These are phyloP conservation scores for Agonopterix alstromeriana DNA, from an alignment of 2,888 invertebrate genomes.

Conservation along the genomic window DNA sequence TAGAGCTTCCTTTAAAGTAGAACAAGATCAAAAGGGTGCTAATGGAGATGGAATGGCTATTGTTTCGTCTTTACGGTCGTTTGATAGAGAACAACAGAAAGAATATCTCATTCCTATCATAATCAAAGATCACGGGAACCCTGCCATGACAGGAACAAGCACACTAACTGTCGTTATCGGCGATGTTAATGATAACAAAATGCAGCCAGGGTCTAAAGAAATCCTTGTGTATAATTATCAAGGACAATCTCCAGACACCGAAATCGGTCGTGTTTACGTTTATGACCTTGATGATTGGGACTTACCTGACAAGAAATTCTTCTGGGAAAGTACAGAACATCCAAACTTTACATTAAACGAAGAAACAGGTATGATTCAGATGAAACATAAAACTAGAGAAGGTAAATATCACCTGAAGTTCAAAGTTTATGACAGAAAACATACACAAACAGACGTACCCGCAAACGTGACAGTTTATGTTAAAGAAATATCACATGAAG, in stretches of 20 bases:
- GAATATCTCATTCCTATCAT: slow-evolving; percentile 98
- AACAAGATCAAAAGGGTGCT: slow-evolving; percentile 97
- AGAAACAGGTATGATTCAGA: slow-evolving; percentile 96
- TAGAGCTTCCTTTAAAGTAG: slow-evolving; percentile 95
- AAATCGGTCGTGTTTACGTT: slow-evolving; percentile 96
- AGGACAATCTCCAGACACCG: slow-evolving; percentile 92
- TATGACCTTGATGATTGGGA: slow-evolving; percentile 99
- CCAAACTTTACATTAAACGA: slow-evolving; percentile 92
- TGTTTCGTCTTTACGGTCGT: slow-evolving; percentile 93
- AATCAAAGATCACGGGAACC: slow-evolving; percentile 97
- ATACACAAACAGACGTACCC: slow-evolving; percentile 95
- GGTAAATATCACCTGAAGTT: slow-evolving; percentile 89
- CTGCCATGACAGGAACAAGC: slow-evolving; percentile 97
- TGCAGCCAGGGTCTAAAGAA: slow-evolving; percentile 98
- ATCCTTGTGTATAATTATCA: slow-evolving; percentile 98
- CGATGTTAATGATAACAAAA: slow-evolving; percentile 98
- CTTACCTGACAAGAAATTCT: slow-evolving; percentile 97
- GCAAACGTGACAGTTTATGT: slow-evolving; percentile 98
- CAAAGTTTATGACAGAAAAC: slow-evolving; percentile 95
- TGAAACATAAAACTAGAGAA: slow-evolving; percentile 94
- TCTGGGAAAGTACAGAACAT: slow-evolving; percentile 93
- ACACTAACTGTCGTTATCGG: slow-evolving; percentile 97
- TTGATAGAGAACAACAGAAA: slow-evolving; percentile 97
- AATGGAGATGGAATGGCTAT: slow-evolving; percentile 99
- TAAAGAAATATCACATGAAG: slow-evolving; percentile 95